Percentiles rank a stretch among this genome's conserved stretches.
Conservation (phyloP, 2,888 invertebrate species). For the Ichneumon xanthorius region DNA sequence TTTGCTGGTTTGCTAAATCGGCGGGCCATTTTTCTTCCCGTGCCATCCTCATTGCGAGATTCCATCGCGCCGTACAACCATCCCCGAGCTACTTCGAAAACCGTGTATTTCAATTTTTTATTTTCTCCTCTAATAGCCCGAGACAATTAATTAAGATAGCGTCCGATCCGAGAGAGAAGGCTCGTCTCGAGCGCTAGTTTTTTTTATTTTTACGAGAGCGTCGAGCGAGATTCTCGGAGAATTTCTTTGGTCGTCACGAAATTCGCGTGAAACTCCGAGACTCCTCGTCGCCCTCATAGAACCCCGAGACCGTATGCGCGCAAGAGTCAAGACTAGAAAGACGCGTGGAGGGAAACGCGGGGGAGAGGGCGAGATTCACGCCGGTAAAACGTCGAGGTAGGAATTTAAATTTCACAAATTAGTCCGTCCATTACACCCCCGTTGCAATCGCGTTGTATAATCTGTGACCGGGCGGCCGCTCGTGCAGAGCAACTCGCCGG, state of each 20-base stretch:
- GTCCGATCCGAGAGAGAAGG: background rate
- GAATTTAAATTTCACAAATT: constrained; percentile 85
- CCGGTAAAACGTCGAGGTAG: constrained; percentile 77
- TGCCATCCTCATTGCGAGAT: no score
- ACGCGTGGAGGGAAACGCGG: background rate
- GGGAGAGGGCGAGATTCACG: constrained; percentile 5
- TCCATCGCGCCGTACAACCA: no score
- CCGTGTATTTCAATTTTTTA: background rate
- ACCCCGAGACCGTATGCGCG: background rate
- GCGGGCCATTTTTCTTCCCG: no score
- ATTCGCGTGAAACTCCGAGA: constrained; percentile 13
- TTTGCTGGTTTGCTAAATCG: no score
- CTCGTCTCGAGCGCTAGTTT: background rate
- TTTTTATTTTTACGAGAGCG: background rate
- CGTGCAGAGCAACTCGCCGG: constrained; percentile 13
- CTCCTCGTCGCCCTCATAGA: constrained; percentile 1
- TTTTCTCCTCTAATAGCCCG: background rate
- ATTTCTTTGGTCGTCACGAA: constrained; percentile 26
- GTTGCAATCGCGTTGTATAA: constrained; percentile 79
- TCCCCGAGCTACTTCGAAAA: background rate
- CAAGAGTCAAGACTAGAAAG: background rate
- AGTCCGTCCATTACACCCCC: constrained; percentile 84
- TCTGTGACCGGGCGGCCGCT: constrained; percentile 68
- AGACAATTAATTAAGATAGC: constrained; percentile 35
- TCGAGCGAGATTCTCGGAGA: background rate